Conservation (phyloP, 64 coral and sea anemone species). For the Pachyseris speciosa region DNA sequence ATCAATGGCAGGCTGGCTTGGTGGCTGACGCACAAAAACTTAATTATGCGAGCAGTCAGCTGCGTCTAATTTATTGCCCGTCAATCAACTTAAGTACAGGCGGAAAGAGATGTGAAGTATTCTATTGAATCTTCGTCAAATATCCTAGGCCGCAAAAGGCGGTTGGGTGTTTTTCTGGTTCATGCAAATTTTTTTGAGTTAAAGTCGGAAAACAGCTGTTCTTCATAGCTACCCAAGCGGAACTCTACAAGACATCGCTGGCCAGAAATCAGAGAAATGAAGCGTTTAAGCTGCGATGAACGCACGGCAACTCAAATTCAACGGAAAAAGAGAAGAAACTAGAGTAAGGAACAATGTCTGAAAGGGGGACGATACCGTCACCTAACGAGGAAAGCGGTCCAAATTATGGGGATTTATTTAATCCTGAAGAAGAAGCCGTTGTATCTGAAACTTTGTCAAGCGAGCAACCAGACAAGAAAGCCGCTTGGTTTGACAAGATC, state of each 20-base stretch:
- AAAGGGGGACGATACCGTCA: not conserved
- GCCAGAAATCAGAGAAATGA: not conserved
- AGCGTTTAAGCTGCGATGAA: not conserved
- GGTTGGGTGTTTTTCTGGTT: not conserved
- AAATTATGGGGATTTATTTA: slow-evolving; percentile 26
- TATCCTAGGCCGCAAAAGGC: not conserved
- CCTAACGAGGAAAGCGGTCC: not conserved
- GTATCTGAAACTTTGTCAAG: not conserved
- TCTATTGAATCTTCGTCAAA: slow-evolving; percentile 28
- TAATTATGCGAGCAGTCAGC: not conserved
- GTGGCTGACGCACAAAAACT: not conserved
- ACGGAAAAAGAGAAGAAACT: not conserved
- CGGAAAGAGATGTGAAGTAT: slow-evolving; percentile 46
- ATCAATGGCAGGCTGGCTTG: too few relatives aligned
- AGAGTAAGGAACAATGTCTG: not conserved
- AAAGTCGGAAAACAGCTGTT: slow-evolving; percentile 23
- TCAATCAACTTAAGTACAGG: slow-evolving; percentile 41
- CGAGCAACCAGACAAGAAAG: not conserved
- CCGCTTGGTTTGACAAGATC: slow-evolving; percentile 61
- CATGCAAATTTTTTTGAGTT: slow-evolving; percentile 36
- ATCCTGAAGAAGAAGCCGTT: slow-evolving; percentile 23
- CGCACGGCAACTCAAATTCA: not conserved
- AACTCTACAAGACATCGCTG: not conserved
- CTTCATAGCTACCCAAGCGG: not conserved
- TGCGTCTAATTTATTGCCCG: not conserved